Percentiles rank a stretch among this genome's conserved stretches.
phyloP scores from a whole-genome alignment of 2,888 invertebrate species.

The Meloe dianella region DNA sequence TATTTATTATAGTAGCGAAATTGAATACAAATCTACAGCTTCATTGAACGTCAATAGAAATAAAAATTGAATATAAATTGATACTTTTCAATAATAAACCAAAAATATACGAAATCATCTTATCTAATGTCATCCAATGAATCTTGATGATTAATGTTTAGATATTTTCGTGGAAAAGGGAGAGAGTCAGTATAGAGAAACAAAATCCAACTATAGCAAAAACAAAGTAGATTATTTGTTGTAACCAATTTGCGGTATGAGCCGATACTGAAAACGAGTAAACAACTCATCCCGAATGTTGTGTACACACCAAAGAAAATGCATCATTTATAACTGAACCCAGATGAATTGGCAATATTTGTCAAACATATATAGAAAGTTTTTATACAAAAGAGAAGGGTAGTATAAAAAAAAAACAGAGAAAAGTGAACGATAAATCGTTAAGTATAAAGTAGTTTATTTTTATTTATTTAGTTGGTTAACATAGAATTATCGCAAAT shows the following conservation, averaged over 20 bases:
- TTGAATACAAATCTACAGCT: conserved; percentile 13
- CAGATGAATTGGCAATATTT: conserved; percentile 30
- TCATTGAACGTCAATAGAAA: neutral
- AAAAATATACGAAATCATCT: neutral
- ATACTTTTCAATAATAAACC: neutral
- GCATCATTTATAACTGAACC: conserved; percentile 33
- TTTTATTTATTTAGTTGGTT: neutral
- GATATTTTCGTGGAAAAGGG: neutral
- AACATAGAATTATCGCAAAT: neutral
- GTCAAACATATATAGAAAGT: conserved; percentile 18
- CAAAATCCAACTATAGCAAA: conserved; percentile 21
- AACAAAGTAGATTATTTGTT: conserved; percentile 37
- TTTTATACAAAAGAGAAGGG: neutral
- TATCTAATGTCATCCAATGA: neutral
- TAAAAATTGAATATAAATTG: neutral
- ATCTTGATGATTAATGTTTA: neutral
- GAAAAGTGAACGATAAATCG: neutral
- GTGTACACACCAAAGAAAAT: conserved; percentile 30
- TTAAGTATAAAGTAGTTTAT: neutral
- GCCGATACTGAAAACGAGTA: conserved; percentile 31
- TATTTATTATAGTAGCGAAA: conserved; percentile 12
- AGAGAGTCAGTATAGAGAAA: neutral
- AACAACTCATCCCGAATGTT: conserved; percentile 26
- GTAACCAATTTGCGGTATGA: conserved; percentile 37
- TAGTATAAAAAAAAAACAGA: neutral